These are phyloP conservation scores for Vipera latastei DNA, from an alignment of 2,797 vertebrate genomes.

Conservation along the genomic window DNA sequence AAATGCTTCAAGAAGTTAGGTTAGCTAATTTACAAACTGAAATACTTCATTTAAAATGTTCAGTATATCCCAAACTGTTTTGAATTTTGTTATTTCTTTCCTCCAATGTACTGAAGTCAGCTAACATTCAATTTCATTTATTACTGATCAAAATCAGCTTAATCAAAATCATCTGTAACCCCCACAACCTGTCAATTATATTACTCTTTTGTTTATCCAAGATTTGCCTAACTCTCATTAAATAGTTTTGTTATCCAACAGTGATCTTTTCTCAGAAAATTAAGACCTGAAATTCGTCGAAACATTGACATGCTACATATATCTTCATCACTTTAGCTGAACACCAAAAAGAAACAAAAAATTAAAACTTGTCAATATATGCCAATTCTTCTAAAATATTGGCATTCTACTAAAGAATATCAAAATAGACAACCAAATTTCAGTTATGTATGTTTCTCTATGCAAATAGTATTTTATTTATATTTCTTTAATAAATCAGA, in stretches of 20 bases:
- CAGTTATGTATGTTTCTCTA: neutral
- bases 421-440: neutral
- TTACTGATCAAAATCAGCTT: neutral
- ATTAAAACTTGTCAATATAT: neutral
- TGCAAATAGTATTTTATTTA: neutral
- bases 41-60: neutral
- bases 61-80: neutral
- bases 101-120: neutral
- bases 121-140: neutral
- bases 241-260: neutral
- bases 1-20: neutral
- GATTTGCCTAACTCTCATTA: neutral
- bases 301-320: neutral
- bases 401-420: neutral
- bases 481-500: neutral
- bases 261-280: neutral
- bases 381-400: neutral
- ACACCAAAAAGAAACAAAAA: neutral
- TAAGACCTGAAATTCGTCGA: neutral
- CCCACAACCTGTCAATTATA: neutral
- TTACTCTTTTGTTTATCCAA: neutral
- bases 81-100: neutral
- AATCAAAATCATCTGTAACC: neutral
- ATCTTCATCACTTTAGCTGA: neutral
- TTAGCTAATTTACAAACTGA: neutral